phyloP scores from a whole-genome alignment of 2,113 vertebrate species.

The Nothocercus julius region DNA sequence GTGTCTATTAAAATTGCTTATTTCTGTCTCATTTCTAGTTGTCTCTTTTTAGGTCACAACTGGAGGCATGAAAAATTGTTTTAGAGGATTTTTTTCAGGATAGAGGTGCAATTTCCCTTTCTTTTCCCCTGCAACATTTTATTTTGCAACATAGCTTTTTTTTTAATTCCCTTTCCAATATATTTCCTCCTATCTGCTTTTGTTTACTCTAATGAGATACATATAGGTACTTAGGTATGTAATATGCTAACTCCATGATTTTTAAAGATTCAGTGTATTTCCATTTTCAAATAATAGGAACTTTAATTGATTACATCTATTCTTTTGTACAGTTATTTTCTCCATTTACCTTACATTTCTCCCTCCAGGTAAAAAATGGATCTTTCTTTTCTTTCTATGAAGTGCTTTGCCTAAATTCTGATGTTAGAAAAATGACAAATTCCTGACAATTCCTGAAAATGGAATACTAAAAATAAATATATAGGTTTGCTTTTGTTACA shows the following conservation, averaged over 20 bases:
- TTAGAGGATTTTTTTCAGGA: background rate
- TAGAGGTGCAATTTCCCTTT: background rate
- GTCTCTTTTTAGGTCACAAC: background rate
- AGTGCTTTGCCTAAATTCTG: background rate
- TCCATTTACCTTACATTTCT: background rate
- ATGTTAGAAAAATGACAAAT: background rate
- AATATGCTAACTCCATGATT: background rate
- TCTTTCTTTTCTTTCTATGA: background rate
- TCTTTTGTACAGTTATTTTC: background rate
- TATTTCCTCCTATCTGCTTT: background rate
- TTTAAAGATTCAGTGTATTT: background rate
- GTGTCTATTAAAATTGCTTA: background rate
- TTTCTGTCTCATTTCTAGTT: background rate
- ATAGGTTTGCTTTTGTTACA: background rate
- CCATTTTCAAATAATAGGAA: background rate
- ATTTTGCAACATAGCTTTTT: background rate
- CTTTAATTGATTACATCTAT: background rate
- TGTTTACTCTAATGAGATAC: background rate
- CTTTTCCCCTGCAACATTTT: background rate
- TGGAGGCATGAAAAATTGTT: background rate
- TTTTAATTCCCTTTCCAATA: background rate
- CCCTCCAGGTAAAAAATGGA: background rate
- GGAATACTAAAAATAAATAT: background rate
- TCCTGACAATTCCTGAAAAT: background rate
- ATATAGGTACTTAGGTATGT: background rate